Evolutionary conservation across 1,140 invertebrate genomes (phyloP).

Genomic region (Daktulosphaira vitifoliae): DNA sequence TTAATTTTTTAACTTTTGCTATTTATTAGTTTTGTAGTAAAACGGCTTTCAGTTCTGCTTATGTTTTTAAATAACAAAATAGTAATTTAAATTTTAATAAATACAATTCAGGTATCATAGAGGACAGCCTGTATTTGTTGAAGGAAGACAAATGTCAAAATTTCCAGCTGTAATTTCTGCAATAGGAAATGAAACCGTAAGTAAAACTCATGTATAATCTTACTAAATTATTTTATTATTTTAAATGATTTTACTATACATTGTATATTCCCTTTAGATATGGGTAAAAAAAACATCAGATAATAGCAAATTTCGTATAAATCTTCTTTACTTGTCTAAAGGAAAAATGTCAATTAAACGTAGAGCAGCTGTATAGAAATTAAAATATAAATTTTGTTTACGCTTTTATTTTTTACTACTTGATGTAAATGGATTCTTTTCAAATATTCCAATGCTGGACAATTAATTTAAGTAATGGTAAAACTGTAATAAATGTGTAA

Average conservation of each 20-base stretch:
- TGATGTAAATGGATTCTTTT: too few species aligned
- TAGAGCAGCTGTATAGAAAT: conserved; percentile 48
- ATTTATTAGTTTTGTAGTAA: too few species aligned
- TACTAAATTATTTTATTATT: neutral
- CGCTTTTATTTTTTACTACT: too few species aligned
- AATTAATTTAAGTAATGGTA: too few species aligned
- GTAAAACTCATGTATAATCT: conserved; percentile 44
- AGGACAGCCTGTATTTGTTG: conserved; percentile 84
- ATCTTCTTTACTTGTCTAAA: conserved; percentile 69
- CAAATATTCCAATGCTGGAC: too few species aligned
- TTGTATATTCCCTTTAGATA: conserved; percentile 56
- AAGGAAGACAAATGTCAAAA: conserved; percentile 71
- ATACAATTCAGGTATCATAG: conserved; percentile 74
- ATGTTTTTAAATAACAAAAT: too few species aligned
- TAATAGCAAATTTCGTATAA: conserved; percentile 72
- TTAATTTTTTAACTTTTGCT: too few species aligned
- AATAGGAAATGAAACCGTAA: conserved; percentile 78
- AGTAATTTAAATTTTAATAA: too few species aligned
- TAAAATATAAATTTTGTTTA: too few species aligned
- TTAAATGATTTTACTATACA: conserved; percentile 26
- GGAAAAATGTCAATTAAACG: conserved; percentile 82
- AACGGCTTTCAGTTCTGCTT: too few species aligned
- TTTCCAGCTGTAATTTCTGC: conserved; percentile 80
- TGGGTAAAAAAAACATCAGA: conserved; percentile 80
- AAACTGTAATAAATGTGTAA: too few species aligned